A percentile compares a stretch with the other conserved stretches of the same genome.
phyloP scores from a whole-genome alignment of 2,888 invertebrate genomes.

The Terebella lapidaria region DNA sequence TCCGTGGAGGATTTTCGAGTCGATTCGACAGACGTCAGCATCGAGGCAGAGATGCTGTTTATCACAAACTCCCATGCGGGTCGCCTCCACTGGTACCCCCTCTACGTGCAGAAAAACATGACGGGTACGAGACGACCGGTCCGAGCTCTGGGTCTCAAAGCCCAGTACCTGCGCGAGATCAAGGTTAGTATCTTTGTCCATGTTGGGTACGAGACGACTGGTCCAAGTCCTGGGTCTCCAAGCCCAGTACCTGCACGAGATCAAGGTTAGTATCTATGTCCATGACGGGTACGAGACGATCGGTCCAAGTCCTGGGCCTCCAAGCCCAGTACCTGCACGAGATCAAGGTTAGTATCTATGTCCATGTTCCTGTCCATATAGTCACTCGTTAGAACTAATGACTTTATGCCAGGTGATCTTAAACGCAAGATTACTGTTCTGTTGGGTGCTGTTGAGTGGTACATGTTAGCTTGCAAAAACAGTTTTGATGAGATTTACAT shows the following conservation, averaged over 20 bases:
- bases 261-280: neutral
- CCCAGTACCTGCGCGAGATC: neutral
- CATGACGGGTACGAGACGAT: neutral
- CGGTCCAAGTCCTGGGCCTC: neutral
- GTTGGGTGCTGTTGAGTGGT: too few species aligned
- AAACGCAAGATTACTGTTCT: too few species aligned
- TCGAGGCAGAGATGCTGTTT: neutral
- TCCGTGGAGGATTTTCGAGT: neutral
- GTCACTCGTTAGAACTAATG: too few species aligned
- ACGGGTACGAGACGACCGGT: neutral
- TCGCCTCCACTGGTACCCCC: neutral
- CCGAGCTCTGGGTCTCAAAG: neutral
- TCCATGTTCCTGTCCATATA: too few species aligned
- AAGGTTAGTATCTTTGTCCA: neutral
- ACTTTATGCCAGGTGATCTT: too few species aligned
- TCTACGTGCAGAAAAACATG: neutral
- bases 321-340: neutral
- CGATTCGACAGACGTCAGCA: neutral
- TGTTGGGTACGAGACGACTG: neutral
- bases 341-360: neutral
- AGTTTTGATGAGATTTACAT: too few species aligned
- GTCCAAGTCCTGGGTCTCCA: neutral
- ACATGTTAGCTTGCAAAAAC: too few species aligned
- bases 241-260: neutral
- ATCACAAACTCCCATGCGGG: neutral